These are phyloP conservation scores for Calyptommatus sinebrachiatus DNA, from an alignment of 2,113 vertebrate genomes.

Conservation along the genomic window DNA sequence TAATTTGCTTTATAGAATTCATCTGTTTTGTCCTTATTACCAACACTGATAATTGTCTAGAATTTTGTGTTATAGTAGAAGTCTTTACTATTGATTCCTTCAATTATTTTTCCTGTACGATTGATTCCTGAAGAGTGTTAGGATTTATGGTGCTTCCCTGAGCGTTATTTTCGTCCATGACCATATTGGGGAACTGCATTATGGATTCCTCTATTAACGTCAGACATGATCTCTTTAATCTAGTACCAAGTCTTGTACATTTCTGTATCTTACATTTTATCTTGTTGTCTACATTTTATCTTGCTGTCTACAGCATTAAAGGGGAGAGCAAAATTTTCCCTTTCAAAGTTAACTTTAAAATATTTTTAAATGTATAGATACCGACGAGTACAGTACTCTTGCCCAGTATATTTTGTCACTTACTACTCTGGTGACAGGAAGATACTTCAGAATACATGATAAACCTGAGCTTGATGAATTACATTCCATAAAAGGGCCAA, in stretches of 20 bases:
- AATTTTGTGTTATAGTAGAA: too few species aligned
- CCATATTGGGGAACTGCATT: not conserved
- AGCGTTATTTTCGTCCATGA: not conserved
- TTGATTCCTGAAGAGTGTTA: conserved; percentile 24
- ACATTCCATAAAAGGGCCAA: not conserved
- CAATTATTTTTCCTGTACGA: conserved; percentile 14
- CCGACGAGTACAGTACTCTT: conserved; percentile 2
- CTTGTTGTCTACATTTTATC: not conserved
- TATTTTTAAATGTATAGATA: conserved; percentile 21
- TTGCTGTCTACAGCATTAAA: not conserved
- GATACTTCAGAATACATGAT: not conserved
- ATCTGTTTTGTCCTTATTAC: too few species aligned
- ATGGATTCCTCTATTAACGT: conserved; percentile 10
- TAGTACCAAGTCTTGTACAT: not conserved
- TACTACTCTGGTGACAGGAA: conserved; percentile 19
- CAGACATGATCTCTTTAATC: not conserved
- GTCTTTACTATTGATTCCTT: too few species aligned
- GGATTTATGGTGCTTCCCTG: conserved; percentile 16
- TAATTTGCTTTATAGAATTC: too few species aligned
- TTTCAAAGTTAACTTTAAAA: conserved; percentile 9
- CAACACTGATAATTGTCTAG: too few species aligned
- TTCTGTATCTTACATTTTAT: not conserved
- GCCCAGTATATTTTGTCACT: not conserved
- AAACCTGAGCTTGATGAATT: not conserved
- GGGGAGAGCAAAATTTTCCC: not conserved